Conservation (phyloP, 2,888 invertebrate species). For the Brachyopa scutellaris region DNA sequence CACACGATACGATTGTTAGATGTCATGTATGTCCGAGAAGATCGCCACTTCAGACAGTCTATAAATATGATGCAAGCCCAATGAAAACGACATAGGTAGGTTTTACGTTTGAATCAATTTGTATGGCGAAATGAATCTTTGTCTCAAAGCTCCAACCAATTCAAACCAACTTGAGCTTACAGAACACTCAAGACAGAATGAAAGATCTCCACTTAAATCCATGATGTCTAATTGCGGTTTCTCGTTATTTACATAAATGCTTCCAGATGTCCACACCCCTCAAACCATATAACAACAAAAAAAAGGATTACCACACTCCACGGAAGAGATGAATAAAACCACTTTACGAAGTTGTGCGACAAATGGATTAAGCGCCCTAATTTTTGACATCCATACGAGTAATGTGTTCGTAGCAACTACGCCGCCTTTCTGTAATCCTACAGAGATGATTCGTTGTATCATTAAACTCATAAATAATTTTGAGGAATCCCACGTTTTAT, state of each 20-base stretch:
- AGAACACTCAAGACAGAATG: too few relatives aligned
- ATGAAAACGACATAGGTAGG: too few relatives aligned
- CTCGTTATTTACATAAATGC: not conserved
- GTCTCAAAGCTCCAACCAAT: too few relatives aligned
- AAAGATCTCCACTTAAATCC: too few relatives aligned
- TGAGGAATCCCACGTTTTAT: not conserved
- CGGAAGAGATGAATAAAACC: too few relatives aligned
- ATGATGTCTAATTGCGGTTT: not conserved
- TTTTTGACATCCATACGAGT: not conserved
- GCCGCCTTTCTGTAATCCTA: not conserved
- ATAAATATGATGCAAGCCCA: too few relatives aligned
- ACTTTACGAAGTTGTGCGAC: conserved; percentile 20
- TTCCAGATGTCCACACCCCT: not conserved
- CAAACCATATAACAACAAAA: not conserved
- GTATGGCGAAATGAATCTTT: too few relatives aligned
- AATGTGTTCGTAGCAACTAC: not conserved
- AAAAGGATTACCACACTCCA: conserved; percentile 11
- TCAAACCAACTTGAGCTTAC: too few relatives aligned
- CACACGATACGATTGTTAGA: too few relatives aligned
- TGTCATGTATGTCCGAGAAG: too few relatives aligned
- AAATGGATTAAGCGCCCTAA: conserved; percentile 4
- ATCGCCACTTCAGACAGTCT: too few relatives aligned
- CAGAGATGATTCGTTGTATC: not conserved
- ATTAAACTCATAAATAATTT: conserved; percentile 31
- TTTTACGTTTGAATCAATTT: too few relatives aligned